Percentiles rank a stretch among this genome's conserved stretches.
Conservation (phyloP, 2,797 vertebrate genomes). For the Cryptoblepharus egeriae region DNA sequence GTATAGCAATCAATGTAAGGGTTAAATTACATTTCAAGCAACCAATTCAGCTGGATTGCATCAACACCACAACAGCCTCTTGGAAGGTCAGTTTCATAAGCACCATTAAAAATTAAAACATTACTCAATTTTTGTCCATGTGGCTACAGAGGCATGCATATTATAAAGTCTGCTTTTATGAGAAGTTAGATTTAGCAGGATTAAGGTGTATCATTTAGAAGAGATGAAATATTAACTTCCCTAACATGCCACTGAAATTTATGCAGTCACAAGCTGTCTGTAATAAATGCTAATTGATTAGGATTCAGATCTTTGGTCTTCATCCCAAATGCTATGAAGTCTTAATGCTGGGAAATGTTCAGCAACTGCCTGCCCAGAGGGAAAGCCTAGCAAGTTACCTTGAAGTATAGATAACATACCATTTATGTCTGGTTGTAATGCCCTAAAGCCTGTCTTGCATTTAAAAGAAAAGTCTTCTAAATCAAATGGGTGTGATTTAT, state of each 20-base stretch:
- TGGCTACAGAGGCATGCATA: neutral
- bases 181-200: conserved; percentile 5
- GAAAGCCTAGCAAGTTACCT: conserved; percentile 30
- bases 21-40: neutral
- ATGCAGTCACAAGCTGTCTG: conserved; percentile 54
- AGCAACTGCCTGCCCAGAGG: conserved; percentile 39
- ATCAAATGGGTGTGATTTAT: conserved; percentile 9
- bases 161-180: neutral
- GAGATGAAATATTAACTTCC: conserved; percentile 53
- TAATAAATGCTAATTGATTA: conserved; percentile 66
- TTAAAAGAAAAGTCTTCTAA: conserved; percentile 9
- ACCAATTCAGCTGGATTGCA: neutral
- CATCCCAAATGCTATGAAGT: conserved; percentile 49
- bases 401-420: conserved; percentile 29
- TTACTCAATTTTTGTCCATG: neutral
- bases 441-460: neutral
- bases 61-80: neutral
- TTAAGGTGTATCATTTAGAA: conserved; percentile 33
- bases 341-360: conserved; percentile 57
- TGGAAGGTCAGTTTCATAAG: neutral
- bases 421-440: conserved; percentile 19
- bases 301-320: conserved; percentile 64
- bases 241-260: conserved; percentile 49
- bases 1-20: neutral
- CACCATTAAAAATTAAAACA: neutral